Conservation (phyloP, 2,888 invertebrate species). For the Dasysyrphus tricinctus region DNA sequence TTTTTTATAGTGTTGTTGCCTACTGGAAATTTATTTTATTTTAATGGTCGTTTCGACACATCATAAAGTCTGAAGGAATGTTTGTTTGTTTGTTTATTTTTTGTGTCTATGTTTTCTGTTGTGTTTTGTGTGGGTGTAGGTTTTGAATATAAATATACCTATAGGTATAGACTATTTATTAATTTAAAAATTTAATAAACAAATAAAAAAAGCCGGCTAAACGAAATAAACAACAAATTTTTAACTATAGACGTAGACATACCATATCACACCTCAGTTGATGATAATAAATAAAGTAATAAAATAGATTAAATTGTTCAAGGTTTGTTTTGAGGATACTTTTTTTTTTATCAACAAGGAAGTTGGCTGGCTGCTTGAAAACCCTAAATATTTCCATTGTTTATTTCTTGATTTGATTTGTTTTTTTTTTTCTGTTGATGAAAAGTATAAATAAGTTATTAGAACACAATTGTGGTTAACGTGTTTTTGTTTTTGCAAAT, state of each 20-base stretch:
- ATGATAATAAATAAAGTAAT: slow-evolving; percentile 2
- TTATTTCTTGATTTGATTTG: background rate
- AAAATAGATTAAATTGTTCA: slow-evolving; percentile 16
- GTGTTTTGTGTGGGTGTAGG: background rate
- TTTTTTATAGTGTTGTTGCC: slow-evolving; percentile 18
- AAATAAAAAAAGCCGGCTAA: background rate
- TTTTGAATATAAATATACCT: background rate
- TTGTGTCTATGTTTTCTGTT: background rate
- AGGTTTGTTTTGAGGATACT: slow-evolving; percentile 20
- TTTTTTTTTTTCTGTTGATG: background rate
- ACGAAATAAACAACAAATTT: background rate
- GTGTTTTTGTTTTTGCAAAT: too few relatives aligned
- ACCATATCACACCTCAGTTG: background rate
- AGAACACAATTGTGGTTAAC: too few relatives aligned
- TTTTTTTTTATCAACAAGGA: slow-evolving; percentile 22
- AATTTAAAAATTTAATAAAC: background rate
- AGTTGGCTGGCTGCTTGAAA: background rate
- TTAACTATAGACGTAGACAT: background rate
- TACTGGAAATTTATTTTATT: background rate
- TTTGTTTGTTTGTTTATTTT: background rate
- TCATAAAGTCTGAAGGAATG: background rate
- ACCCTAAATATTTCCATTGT: slow-evolving; percentile 13
- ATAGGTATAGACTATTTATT: background rate
- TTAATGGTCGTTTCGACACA: background rate
- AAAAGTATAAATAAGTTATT: background rate